Evolutionary conservation across 2,113 vertebrate genomes (phyloP).

Genomic region (Erythrocercus mccallii): DNA sequence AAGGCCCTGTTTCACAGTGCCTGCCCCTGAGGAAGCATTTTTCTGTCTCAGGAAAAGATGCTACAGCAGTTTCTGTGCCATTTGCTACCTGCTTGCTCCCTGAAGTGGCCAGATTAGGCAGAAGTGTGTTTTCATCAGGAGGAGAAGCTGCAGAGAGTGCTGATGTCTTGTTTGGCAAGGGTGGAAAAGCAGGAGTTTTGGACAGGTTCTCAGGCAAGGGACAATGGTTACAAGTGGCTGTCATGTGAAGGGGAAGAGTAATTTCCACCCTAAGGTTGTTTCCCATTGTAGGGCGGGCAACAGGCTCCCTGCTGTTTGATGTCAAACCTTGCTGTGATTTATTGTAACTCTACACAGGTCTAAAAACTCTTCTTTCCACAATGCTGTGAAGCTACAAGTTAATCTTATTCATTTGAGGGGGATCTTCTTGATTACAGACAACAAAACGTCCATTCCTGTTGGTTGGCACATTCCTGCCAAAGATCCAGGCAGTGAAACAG

Average conservation of each 20-base stretch:
- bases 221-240: not conserved
- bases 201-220: not conserved
- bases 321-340: not conserved
- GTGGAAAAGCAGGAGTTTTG: not conserved
- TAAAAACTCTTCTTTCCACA: not conserved
- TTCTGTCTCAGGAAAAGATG: not conserved
- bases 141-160: not conserved
- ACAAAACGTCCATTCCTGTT: not conserved
- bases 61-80: not conserved
- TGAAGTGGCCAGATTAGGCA: not conserved
- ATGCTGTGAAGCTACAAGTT: not conserved
- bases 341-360: not conserved
- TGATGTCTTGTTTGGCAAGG: not conserved
- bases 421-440: not conserved
- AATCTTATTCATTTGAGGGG: not conserved
- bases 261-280: not conserved
- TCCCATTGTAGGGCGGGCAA: fast-evolving
- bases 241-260: not conserved
- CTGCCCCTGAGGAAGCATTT: not conserved
- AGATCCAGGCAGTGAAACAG: not conserved
- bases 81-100: not conserved
- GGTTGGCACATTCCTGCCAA: not conserved
- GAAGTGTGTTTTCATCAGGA: not conserved
- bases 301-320: not conserved
- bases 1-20: not conserved